Conservation (phyloP, 1,140 invertebrate species). For the Archivesica marissinica region DNA sequence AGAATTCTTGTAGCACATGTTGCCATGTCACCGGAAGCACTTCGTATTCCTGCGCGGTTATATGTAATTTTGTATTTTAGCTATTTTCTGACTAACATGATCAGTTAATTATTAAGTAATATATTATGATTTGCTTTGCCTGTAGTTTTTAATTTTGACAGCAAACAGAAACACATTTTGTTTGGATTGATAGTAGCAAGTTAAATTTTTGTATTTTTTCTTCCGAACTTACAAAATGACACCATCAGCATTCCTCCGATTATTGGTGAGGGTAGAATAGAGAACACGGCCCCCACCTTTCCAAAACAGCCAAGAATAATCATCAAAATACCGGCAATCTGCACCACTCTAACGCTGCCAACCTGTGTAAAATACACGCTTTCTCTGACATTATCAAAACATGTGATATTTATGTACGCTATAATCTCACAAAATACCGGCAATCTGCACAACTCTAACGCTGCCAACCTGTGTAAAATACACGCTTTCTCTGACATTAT, state of each 20-base stretch:
- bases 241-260: constrained; percentile 94
- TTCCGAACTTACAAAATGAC: constrained; percentile 91
- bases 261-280: constrained; percentile 93
- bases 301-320: constrained; percentile 87
- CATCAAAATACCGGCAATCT: constrained; percentile 91
- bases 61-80: too few species aligned
- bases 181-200: too few species aligned
- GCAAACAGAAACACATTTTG: too few species aligned
- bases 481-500: neutral
- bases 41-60: too few species aligned
- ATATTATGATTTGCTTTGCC: too few species aligned
- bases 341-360: constrained; percentile 92
- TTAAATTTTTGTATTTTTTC: too few species aligned
- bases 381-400: neutral
- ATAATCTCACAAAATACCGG: constrained; percentile 88
- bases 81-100: too few species aligned
- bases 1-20: too few species aligned
- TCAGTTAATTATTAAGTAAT: too few species aligned
- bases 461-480: constrained; percentile 88
- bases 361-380: constrained; percentile 85
- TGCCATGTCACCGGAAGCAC: too few species aligned
- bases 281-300: constrained; percentile 91
- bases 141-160: too few species aligned
- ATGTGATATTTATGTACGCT: too few species aligned
- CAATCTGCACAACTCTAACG: constrained; percentile 92